phyloP scores from a whole-genome alignment of 2,113 vertebrate species.

The Semnornis frantzii region DNA sequence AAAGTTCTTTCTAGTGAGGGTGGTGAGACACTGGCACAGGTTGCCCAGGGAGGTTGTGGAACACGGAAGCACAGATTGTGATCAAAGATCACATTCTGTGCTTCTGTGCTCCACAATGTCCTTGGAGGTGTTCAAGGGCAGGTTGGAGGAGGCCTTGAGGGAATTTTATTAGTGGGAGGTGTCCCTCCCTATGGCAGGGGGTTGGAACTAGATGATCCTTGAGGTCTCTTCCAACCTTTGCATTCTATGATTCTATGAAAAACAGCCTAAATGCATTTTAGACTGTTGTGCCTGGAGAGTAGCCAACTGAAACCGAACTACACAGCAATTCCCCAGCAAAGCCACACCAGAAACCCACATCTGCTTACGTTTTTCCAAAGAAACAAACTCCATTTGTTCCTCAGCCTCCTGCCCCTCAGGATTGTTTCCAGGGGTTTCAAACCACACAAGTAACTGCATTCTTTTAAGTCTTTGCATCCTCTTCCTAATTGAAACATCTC shows the following conservation, averaged over 20 bases:
- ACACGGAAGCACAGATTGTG: no score
- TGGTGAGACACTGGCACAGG: no score
- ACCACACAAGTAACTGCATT: background rate
- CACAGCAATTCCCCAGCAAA: background rate
- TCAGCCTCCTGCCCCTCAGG: background rate
- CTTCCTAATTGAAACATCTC: slow-evolving; percentile 41
- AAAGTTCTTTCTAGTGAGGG: no score
- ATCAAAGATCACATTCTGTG: no score
- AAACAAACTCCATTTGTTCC: slow-evolving; percentile 26
- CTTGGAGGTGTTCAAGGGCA: no score
- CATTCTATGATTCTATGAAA: background rate
- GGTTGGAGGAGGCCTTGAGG: no score
- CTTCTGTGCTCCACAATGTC: no score
- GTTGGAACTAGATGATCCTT: no score
- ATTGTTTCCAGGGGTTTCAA: slow-evolving; percentile 27
- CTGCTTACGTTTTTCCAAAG: background rate
- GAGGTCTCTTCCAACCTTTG: no score
- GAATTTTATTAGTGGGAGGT: no score
- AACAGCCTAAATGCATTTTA: background rate
- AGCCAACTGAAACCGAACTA: background rate
- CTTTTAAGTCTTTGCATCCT: slow-evolving; percentile 11
- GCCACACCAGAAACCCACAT: slow-evolving; percentile 26
- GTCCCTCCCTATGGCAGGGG: no score
- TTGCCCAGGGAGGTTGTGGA: no score
- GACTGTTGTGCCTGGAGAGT: background rate